phyloP scores from a whole-genome alignment of 2,113 vertebrate genomes.

The Hippocampus guttulatus region DNA sequence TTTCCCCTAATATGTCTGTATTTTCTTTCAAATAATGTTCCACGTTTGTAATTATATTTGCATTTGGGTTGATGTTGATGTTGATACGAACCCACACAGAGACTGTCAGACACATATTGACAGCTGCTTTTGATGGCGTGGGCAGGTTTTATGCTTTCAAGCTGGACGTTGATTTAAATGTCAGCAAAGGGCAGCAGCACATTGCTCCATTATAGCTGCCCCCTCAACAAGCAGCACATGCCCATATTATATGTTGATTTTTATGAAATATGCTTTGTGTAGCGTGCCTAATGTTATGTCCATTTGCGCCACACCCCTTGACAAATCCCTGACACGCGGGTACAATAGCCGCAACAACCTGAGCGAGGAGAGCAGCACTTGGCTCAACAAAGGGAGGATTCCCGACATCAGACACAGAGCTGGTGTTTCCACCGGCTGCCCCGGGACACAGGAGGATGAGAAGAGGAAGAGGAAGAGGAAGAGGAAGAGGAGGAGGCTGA shows the following conservation, averaged over 20 bases:
- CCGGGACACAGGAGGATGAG: conserved; percentile 40
- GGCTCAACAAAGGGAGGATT: conserved; percentile 27
- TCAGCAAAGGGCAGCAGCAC: conserved; percentile 54
- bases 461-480: conserved; percentile 20
- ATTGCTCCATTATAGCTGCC: conserved; percentile 41
- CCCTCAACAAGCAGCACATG: conserved; percentile 35
- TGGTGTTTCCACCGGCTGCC: conserved; percentile 59
- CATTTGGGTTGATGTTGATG: too few relatives aligned
- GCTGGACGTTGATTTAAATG: conserved; percentile 53
- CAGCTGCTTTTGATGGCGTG: conserved; percentile 23
- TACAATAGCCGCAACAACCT: not conserved
- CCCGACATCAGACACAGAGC: conserved; percentile 42
- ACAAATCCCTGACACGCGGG: not conserved
- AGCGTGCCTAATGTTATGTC: not conserved
- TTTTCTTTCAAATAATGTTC: too few relatives aligned
- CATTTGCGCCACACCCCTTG: too few relatives aligned
- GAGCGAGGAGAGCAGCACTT: not conserved
- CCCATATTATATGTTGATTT: not conserved
- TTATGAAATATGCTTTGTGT: not conserved
- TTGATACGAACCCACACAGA: conserved; percentile 6
- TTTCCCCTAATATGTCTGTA: too few relatives aligned
- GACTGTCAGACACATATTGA: not conserved
- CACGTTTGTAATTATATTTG: not conserved
- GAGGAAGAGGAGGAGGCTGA: conserved; percentile 53
- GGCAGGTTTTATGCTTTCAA: conserved; percentile 45